Conservation (phyloP, 2,888 invertebrate species). For the Cyrtodaria siliqua region DNA sequence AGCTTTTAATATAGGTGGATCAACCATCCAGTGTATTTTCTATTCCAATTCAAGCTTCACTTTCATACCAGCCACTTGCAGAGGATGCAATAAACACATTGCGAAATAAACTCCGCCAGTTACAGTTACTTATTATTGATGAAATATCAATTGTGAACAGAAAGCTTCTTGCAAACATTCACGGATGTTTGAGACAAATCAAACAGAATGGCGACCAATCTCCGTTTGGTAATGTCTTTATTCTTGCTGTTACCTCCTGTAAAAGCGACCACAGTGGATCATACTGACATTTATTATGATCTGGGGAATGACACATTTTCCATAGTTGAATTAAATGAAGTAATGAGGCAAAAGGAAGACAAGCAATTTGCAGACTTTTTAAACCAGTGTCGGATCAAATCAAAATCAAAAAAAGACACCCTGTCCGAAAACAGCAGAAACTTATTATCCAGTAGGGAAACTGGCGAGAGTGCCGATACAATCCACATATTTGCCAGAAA, state of each 20-base stretch:
- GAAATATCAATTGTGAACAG: constrained; percentile 60
- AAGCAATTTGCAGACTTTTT: too few relatives aligned
- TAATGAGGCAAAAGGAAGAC: too few relatives aligned
- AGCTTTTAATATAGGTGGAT: too few relatives aligned
- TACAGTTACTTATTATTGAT: constrained; percentile 55
- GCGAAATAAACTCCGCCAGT: constrained; percentile 21
- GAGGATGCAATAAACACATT: constrained; percentile 40
- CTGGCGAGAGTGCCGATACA: not conserved
- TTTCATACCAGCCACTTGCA: constrained; percentile 21
- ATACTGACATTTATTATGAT: not conserved
- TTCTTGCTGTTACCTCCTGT: constrained; percentile 41
- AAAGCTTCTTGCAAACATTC: constrained; percentile 38
- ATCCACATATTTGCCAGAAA: not conserved
- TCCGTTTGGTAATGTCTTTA: constrained; percentile 48
- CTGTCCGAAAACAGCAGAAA: constrained; percentile 20
- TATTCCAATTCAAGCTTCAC: constrained; percentile 39
- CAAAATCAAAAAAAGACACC: not conserved
- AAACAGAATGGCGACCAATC: constrained; percentile 8
- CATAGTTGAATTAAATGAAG: not conserved
- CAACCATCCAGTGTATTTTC: constrained; percentile 52
- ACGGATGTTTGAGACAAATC: too few relatives aligned
- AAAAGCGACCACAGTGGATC: constrained; percentile 19
- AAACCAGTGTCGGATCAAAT: constrained; percentile 22
- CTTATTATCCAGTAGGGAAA: constrained; percentile 12
- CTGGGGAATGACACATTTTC: constrained; percentile 8